Evolutionary conservation across 2,113 vertebrate genomes (phyloP), one percentile per base, ranked within the genome.

Genomic region (Phyllostomus discolor): DNA sequence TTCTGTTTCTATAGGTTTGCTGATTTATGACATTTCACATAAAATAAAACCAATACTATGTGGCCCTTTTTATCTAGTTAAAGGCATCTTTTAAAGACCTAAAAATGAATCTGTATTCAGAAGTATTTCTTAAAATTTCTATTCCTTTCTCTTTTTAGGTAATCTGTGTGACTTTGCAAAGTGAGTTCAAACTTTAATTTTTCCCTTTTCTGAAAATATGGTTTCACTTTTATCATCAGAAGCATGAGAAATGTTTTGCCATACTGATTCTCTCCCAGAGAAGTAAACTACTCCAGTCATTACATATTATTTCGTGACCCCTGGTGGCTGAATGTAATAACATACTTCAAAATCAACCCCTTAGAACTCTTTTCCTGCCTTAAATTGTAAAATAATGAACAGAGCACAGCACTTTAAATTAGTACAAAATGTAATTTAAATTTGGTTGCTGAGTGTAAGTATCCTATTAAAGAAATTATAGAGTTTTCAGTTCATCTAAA

Each of bases 261-360:
- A 0, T 0, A 2, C 31, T 4, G n/a, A 9, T 26, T 3, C 17
- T 7, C 20, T 15, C 72, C 92, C 82, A 87, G 46, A 81, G n/a
- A 97, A 87, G 93, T 72, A 91, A 98, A 52, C 26, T 2, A 17
- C 22, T 67, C 11, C 48, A 16, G 38, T 35, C 38, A 95, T 93
- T 96, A 72, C 26, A 83, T 46, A 95, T 96, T 94, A 96, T 98
- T 38, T 94, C 75, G 96, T 84, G 98, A 95, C 98, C 98, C 93
- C 98, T 98, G 94, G 88, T 54, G 98, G 97, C 81, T 17, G 41
- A 69, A 69, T 17, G 24, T 50, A 85, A 66, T 14, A 90, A 15
- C 72, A 64, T n/a, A 46, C 17, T 80, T 93, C 69, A 80, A 81
- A 94, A 81, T n/a, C 9, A 17, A 19, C 52, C 20, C 10, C 22